Conservation (phyloP, 2,888 invertebrate genomes). For the Pristionchus fissidentatus region DNA sequence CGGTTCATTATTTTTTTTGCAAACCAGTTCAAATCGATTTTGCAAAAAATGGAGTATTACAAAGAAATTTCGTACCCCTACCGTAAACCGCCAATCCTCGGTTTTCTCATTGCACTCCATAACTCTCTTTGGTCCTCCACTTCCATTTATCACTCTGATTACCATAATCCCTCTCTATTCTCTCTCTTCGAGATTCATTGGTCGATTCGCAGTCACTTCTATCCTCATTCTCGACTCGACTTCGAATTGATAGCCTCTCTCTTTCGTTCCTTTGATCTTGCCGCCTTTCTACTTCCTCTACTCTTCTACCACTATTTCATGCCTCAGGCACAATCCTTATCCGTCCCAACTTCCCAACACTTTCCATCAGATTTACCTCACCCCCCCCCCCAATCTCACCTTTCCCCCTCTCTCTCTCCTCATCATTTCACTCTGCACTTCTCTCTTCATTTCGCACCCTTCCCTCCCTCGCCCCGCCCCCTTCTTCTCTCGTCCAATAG, state of each 20-base stretch:
- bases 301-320: too few relatives aligned
- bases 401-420: background rate
- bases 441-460: slow-evolving; percentile 6
- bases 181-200: background rate
- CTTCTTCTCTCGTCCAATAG: slow-evolving; percentile 34
- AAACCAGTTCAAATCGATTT: too few relatives aligned
- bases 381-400: background rate
- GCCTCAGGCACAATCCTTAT: too few relatives aligned
- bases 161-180: slow-evolving; percentile 1
- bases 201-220: slow-evolving; percentile 12
- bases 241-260: slow-evolving; percentile 35
- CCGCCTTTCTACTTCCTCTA: background rate
- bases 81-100: too few relatives aligned
- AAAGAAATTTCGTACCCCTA: too few relatives aligned
- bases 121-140: background rate
- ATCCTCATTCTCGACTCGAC: slow-evolving; percentile 5
- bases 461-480: slow-evolving; percentile 30
- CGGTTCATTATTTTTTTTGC: too few relatives aligned
- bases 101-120: background rate
- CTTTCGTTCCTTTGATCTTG: slow-evolving; percentile 34
- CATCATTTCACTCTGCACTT: background rate
- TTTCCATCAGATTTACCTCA: background rate
- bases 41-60: too few relatives aligned
- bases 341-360: background rate
- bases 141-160: slow-evolving; percentile 9